Evolutionary conservation across 1,140 invertebrate genomes (phyloP).

Genomic region (Megathymus violae): DNA sequence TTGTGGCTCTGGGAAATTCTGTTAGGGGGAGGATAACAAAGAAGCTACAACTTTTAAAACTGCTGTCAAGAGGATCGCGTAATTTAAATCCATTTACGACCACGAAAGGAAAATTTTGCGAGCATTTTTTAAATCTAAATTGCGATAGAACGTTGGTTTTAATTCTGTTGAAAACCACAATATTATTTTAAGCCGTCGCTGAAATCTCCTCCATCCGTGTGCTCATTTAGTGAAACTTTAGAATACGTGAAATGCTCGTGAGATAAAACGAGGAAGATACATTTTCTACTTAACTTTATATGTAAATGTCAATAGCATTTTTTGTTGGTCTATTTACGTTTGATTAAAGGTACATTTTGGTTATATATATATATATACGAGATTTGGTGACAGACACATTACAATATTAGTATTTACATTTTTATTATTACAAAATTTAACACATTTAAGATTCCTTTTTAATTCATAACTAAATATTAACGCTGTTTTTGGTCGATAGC

Average conservation of each 20-base stretch:
- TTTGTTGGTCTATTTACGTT: too few species aligned
- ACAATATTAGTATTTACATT: too few species aligned
- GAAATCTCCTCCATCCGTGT: not conserved
- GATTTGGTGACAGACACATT: too few species aligned
- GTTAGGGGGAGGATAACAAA: slow-evolving; percentile 25
- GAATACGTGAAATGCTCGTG: not conserved
- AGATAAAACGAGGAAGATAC: slow-evolving; percentile 2
- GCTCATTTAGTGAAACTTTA: slow-evolving; percentile 4
- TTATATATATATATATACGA: too few species aligned
- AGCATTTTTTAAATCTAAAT: slow-evolving; percentile 21
- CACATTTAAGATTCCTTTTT: too few species aligned
- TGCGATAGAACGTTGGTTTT: slow-evolving; percentile 10
- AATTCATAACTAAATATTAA: too few species aligned
- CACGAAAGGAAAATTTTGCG: slow-evolving; percentile 4
- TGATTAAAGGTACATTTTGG: too few species aligned
- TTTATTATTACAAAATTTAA: too few species aligned
- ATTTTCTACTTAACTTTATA: not conserved
- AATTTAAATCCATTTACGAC: slow-evolving; percentile 19
- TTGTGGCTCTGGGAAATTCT: slow-evolving; percentile 29
- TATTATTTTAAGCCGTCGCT: not conserved
- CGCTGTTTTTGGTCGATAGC: too few species aligned
- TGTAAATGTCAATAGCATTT: not conserved
- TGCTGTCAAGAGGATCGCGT: slow-evolving; percentile 18
- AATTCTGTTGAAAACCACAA: slow-evolving; percentile 1
- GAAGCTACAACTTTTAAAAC: slow-evolving; percentile 21